Percentiles rank a stretch among this genome's conserved stretches.
These are phyloP conservation scores for Deilephila elpenor DNA, from an alignment of 2,888 invertebrate genomes.

Conservation along the genomic window DNA sequence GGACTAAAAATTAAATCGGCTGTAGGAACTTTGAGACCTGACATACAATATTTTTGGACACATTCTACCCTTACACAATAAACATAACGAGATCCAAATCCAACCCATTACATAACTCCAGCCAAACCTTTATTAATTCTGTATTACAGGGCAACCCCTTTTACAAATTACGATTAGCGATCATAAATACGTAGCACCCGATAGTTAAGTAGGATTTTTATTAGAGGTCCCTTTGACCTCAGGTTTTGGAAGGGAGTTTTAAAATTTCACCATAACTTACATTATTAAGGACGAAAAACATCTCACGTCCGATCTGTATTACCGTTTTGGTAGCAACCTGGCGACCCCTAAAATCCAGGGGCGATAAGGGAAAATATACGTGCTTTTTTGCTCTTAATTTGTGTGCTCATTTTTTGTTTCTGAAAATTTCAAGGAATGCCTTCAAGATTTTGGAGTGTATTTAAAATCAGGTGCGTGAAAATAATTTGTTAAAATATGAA, in stretches of 20 bases:
- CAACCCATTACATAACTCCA: constrained; percentile 30
- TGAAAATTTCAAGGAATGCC: constrained; percentile 12
- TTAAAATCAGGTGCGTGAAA: too few species aligned
- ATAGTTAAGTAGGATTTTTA: constrained; percentile 46
- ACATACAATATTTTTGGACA: not conserved
- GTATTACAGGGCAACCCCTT: constrained; percentile 16
- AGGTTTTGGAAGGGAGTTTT: constrained; percentile 51
- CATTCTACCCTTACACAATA: not conserved
- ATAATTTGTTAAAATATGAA: too few species aligned
- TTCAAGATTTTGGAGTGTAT: not conserved
- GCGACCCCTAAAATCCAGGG: constrained; percentile 61
- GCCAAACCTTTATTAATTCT: constrained; percentile 28
- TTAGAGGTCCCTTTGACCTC: constrained; percentile 51
- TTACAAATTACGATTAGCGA: constrained; percentile 26
- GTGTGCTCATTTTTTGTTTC: constrained; percentile 39
- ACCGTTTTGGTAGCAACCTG: constrained; percentile 65
- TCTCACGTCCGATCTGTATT: constrained; percentile 82
- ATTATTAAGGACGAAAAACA: constrained; percentile 62
- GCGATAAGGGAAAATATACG: constrained; percentile 63
- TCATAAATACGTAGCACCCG: constrained; percentile 20
- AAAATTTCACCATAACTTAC: constrained; percentile 73
- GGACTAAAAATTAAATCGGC: too few species aligned
- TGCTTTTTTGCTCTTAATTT: constrained; percentile 43
- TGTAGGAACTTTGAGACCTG: too few species aligned
- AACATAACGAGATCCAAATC: constrained; percentile 1